Base-by-base conservation (phyloP, 2,113 vertebrate species). In the Phocoena phocoena region DNA sequence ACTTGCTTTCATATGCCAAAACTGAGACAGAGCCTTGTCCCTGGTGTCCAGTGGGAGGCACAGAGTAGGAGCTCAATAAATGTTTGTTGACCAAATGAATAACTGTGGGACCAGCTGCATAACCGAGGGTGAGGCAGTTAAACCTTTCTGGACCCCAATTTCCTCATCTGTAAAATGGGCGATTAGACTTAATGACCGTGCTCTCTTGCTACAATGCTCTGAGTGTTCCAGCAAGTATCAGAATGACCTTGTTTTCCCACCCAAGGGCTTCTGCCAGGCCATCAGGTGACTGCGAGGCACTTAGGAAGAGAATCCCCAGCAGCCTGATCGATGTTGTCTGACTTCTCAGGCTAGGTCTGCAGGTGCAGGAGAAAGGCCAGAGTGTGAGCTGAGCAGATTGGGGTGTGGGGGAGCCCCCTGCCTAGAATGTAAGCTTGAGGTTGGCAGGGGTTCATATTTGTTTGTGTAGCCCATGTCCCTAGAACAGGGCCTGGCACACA, bases 121-220 rank as follows among this genome's bases (percentile, higher is more conserved):
- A 36, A 58, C 74, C 44, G 53, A 63, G 63, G 81, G 82, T 41
- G 76, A 94, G 74, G 77, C 38, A 68, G 74, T 60, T 55, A 68
- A 85, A 50, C 71, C 44, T 95, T 86, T 60, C 74, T 53, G 82
- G 68, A 76, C 47, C 87, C 38, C 74, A 38, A 41, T 91, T 89
- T 92, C 74, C 83, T 95, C 86, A 50, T 67, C 86, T 95, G 95
- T 95, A 90, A 95, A 97, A 96, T 93, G 96, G 82, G 67, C 41
- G 53, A 81, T 92, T 92, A 88, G 13, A 63, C 36, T 63, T 65
- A 71, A 93, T 92, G 33, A 73, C 28, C 36, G 36, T 9, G 31
- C 55, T 47, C 8, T 31, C 50, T 38, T 38, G 88, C 87, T 18
- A 44, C 21, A 38, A 25, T 0, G 21, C 80, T 47, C n/a, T 87